Evolutionary conservation across 2,888 invertebrate genomes (phyloP), one percentile per base, ranked within the genome.

Genomic region (Clanis bilineata): DNA sequence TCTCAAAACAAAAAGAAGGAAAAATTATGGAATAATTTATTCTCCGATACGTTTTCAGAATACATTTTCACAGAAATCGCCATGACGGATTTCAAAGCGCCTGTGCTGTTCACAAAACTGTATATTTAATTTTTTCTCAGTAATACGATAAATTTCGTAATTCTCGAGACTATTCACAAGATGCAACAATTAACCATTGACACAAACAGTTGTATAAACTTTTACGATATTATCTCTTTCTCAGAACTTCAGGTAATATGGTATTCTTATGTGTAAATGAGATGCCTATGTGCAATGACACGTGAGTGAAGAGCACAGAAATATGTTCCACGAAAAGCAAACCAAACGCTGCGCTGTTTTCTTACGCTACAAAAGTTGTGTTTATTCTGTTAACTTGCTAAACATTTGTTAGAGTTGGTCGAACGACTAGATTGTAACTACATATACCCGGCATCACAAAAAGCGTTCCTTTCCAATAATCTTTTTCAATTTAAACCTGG

Each of bases 201-300:
- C 51, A 51, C 51, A 51, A 25, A 51, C 32, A 32, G 47, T 51
- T 51, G 28, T 32, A 32, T 51, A 28, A 51, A 51, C 51, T 51
- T 32, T 51, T 51, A 51, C 28, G 51, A 51, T 51, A 18, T 51
- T 45, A 45, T 51, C 51, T 51, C 51, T 6, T 51, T 51, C 51
- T 51, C 28, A 32, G 51, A 51, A 51, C 18, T 32, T 51, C 51
- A 51, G 51, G 51, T 51, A 51, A 51, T 51, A 51, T 18, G 28
- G n/a, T 25, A 25, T 32, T 15, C 51, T 18, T 18, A 21, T 32
- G 51, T 18, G 18, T 10, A 18, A 51, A 9, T 9, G 32, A 3
- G 18, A 51, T 21, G 18, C 1, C 28, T 10, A 51, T 51, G 32
- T 10, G 32, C 32, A 10, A 2, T 10, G 10, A 28, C 4, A 2